phyloP scores from a whole-genome alignment of 2,113 vertebrate species.

The Phoxinus phoxinus region DNA sequence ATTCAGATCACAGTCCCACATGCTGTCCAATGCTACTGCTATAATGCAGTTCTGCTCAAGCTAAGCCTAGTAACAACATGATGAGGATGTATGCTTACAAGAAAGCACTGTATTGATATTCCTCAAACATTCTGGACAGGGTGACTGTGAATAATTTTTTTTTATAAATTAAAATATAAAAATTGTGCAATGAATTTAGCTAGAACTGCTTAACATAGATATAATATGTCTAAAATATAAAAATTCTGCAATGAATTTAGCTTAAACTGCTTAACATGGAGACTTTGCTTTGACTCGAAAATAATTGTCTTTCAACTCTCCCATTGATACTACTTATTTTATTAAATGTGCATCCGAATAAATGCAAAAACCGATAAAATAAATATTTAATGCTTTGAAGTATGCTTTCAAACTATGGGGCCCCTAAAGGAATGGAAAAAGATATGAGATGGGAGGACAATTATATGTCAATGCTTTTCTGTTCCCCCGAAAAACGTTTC shows the following conservation, averaged over 20 bases:
- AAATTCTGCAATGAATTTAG: background rate
- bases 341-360: background rate
- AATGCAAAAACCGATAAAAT: background rate
- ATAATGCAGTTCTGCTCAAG: background rate
- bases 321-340: background rate
- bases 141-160: too few species aligned
- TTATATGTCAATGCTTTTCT: too few species aligned
- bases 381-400: background rate
- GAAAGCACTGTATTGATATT: background rate
- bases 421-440: too few species aligned
- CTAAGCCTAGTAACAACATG: background rate
- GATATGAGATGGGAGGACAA: too few species aligned
- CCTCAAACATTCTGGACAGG: background rate
- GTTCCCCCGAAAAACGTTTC: too few species aligned
- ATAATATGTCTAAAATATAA: too few species aligned
- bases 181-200: background rate
- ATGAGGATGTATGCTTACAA: background rate
- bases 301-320: background rate
- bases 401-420: background rate
- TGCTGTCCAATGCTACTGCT: background rate
- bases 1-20: background rate
- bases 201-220: background rate
- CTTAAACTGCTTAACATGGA: background rate
- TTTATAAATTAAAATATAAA: background rate
- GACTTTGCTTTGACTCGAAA: too few species aligned